phyloP scores from a whole-genome alignment of 2,113 vertebrate genomes.

The Geothlypis trichas region DNA sequence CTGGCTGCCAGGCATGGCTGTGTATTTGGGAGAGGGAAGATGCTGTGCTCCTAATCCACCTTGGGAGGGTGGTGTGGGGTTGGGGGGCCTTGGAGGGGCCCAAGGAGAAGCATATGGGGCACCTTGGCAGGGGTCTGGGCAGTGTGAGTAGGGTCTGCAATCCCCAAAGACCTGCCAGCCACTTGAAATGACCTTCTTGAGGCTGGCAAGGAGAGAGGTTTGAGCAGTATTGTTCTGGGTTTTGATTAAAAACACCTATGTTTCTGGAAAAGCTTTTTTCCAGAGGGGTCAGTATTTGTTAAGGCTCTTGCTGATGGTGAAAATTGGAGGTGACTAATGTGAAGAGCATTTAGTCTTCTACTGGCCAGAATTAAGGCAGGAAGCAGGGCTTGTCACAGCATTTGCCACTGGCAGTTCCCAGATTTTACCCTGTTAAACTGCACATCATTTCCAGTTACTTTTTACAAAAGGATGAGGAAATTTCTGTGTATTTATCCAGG shows the following conservation, averaged over 20 bases:
- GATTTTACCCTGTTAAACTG: neutral
- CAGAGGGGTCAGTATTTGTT: neutral
- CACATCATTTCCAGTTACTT: neutral
- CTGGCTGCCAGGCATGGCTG: accelerated
- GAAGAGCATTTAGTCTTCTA: neutral
- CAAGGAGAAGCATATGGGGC: accelerated
- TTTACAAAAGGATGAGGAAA: neutral
- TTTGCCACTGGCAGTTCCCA: neutral
- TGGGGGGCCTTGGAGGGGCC: neutral
- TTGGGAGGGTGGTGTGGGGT: accelerated
- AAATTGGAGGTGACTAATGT: neutral
- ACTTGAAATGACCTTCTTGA: neutral
- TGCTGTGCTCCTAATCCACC: neutral
- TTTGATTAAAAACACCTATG: neutral
- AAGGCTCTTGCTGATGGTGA: neutral
- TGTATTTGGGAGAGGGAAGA: neutral
- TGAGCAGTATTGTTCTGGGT: neutral
- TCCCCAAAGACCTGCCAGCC: neutral
- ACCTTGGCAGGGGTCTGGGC: neutral
- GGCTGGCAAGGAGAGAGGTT: neutral
- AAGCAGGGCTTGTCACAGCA: neutral
- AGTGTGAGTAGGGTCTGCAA: neutral
- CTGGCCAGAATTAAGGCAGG: neutral
- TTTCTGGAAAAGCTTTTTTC: neutral
- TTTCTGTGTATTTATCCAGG: neutral